phyloP scores from a whole-genome alignment of 1,140 invertebrate genomes.

The Drosophila albomicans region DNA sequence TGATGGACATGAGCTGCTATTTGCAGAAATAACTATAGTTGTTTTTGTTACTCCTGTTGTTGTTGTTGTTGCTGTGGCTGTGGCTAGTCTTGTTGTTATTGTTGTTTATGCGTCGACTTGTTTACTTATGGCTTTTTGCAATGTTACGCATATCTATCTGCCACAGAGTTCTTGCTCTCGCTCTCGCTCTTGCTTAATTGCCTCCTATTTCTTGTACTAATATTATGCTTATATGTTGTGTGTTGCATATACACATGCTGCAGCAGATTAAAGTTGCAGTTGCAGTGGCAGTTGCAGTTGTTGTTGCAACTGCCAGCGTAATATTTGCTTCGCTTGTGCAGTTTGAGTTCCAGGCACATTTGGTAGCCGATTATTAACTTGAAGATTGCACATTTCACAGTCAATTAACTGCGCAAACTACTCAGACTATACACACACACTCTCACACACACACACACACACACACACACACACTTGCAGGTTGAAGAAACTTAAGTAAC shows the following conservation, averaged over 20 bases:
- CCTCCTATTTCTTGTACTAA: neutral
- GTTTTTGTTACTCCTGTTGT: neutral
- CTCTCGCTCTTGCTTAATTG: neutral
- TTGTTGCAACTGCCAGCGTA: slow-evolving; percentile 12
- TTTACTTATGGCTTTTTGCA: neutral
- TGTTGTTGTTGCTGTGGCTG: slow-evolving; percentile 4
- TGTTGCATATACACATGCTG: slow-evolving; percentile 41
- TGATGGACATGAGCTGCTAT: neutral
- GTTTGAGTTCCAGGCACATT: slow-evolving; percentile 28
- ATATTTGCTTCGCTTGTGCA: slow-evolving; percentile 25
- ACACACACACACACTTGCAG: neutral
- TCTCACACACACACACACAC: neutral
- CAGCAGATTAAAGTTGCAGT: neutral
- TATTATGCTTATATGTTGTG: neutral
- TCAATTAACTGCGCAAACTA: slow-evolving; percentile 46
- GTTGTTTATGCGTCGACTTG: neutral
- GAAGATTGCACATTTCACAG: slow-evolving; percentile 60
- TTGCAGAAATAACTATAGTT: slow-evolving; percentile 3
- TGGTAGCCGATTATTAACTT: slow-evolving; percentile 54
- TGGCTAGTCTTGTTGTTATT: neutral
- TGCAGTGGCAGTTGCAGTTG: slow-evolving; percentile 26
- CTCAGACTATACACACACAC: slow-evolving; percentile 18
- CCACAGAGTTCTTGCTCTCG: neutral
- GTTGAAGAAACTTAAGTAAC: too few species aligned
- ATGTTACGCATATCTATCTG: slow-evolving; percentile 1